Percentiles rank a stretch among this genome's conserved stretches.
Evolutionary conservation across 2,113 vertebrate species (phyloP).

Genomic region (Tyto alba): DNA sequence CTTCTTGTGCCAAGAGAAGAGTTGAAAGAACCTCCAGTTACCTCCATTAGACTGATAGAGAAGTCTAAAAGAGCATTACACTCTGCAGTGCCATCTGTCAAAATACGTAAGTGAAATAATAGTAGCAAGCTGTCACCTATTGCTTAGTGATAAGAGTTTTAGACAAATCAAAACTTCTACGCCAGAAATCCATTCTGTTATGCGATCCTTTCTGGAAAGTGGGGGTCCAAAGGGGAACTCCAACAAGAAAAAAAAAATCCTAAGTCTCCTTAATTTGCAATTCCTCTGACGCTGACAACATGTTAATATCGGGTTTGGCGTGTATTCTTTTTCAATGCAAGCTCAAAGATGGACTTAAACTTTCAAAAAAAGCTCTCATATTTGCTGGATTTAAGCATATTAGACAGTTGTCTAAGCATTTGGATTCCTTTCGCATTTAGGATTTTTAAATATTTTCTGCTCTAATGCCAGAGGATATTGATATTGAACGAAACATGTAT

Average conservation of each 20-base stretch:
- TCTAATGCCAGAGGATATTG: conserved; percentile 44
- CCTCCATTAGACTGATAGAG: conserved; percentile 86
- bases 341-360: conserved; percentile 38
- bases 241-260: not conserved
- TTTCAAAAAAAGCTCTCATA: not conserved
- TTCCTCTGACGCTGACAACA: not conserved
- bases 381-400: conserved; percentile 44
- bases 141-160: conserved; percentile 75
- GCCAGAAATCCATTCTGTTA: conserved; percentile 56
- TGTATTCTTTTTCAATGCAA: not conserved
- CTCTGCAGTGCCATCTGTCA: conserved; percentile 85
- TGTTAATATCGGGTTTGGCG: not conserved
- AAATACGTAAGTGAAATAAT: conserved; percentile 85
- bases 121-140: conserved; percentile 83
- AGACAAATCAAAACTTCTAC: conserved; percentile 74
- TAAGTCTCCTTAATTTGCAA: conserved; percentile 33
- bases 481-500: conserved; percentile 33
- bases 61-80: conserved; percentile 81
- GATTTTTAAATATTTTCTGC: conserved; percentile 49
- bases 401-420: conserved; percentile 45
- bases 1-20: conserved; percentile 84
- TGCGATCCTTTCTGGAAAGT: not conserved
- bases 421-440: conserved; percentile 45
- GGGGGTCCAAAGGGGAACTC: not conserved
- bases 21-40: conserved; percentile 83